Base-by-base conservation (phyloP, 2,888 invertebrate genomes). In the Tinea pellionella region DNA sequence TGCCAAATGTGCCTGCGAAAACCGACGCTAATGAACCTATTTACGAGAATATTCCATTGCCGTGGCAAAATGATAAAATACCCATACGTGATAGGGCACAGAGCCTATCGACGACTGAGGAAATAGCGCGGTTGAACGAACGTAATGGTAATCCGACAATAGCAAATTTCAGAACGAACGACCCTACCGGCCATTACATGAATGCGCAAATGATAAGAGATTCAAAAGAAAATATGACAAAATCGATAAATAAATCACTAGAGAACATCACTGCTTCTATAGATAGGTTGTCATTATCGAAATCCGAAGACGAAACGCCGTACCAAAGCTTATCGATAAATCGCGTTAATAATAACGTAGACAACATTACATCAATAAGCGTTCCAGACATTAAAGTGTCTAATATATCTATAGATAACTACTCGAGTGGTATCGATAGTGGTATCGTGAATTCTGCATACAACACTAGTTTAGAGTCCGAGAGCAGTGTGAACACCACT, bases 31-130 rank as follows among this genome's bases (percentile, higher is more conserved):
- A 78, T 12, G 94, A 94, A 70, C 94, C 94, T 0, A 94, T 94
- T 63, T 94, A 94, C 73, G 94, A 94, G 69, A 94, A 94, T 73
- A 92, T 94, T 7, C 94, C 93, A 0, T 71, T 93, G 29, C 91
- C 93, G 0, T 92, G 92, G 91, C 89, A 89, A 53, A 78, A 70
- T 63, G 63, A 59, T 1, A 74, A 74, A 41, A 63, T 69, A 0
- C 68, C 70, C 2, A 75, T 76, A 69, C 68, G 87, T n/a, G 80
- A 84, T 56, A 75, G 91, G 37, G 91, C 93, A 2, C 92, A 92
- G 37, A 93, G 93, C 65, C 88, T 93, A 29, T 93, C 93, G 57
- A 92, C 93, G 0, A 92, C 93, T 0, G 92, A 92, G 8, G 92
- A 92, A 60, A 88, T 89, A 4, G 83, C 85, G 3, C 69, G 86